phyloP scores from a whole-genome alignment of 1,140 invertebrate genomes.

The Teleogryllus occipitalis region DNA sequence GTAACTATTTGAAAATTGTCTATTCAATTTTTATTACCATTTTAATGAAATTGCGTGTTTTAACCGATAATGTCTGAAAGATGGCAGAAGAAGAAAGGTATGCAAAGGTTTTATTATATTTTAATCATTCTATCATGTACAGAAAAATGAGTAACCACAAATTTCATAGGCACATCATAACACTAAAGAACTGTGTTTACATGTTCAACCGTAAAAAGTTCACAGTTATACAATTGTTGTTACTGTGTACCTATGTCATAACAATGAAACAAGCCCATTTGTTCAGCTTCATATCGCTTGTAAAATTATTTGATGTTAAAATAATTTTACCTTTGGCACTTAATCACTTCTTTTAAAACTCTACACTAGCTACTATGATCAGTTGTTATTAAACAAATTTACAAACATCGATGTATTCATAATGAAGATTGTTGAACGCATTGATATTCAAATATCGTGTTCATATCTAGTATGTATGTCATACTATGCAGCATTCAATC shows the following conservation, averaged over 20 bases:
- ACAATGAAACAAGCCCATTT: background rate
- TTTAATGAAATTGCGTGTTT: background rate
- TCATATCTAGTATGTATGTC: background rate
- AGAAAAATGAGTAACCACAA: background rate
- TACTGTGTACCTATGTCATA: background rate
- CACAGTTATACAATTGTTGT: background rate
- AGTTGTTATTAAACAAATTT: slow-evolving; percentile 1
- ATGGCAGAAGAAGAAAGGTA: background rate
- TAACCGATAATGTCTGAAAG: background rate
- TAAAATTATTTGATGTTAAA: background rate
- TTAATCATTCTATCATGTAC: background rate
- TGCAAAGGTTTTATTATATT: background rate
- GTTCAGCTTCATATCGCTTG: background rate
- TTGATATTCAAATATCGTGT: background rate
- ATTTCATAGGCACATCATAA: background rate
- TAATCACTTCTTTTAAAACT: background rate
- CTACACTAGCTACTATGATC: background rate
- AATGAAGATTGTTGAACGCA: background rate
- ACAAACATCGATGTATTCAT: background rate
- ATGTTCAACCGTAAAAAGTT: background rate
- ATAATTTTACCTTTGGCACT: slow-evolving; percentile 1
- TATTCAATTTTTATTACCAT: background rate
- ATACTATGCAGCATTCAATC: background rate
- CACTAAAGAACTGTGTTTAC: background rate
- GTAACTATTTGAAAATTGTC: background rate